Evolutionary conservation across 2,797 vertebrate genomes (phyloP).

Genomic region (Gadopsis marmoratus): DNA sequence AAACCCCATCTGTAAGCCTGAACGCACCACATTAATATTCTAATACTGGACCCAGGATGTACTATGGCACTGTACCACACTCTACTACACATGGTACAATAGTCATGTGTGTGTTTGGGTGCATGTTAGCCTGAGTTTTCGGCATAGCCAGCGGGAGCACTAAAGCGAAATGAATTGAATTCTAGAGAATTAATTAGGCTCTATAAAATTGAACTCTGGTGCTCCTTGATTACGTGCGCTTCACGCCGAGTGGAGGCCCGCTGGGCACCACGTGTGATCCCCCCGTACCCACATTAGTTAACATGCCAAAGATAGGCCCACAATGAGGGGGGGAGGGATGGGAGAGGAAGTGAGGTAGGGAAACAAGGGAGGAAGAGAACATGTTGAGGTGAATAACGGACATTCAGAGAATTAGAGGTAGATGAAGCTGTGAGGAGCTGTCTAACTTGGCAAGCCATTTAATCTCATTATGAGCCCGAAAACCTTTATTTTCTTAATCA

Average conservation of each 20-base stretch:
- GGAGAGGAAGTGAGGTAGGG: not conserved
- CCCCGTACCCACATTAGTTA: slow-evolving; percentile 57
- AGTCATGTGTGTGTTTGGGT: slow-evolving; percentile 5
- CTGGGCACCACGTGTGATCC: slow-evolving; percentile 54
- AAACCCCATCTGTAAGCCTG: not conserved
- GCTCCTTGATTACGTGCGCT: slow-evolving; percentile 69
- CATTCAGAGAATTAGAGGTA: not conserved
- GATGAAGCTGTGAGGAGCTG: not conserved
- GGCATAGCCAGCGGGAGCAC: slow-evolving; percentile 43
- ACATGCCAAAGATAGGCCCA: slow-evolving; percentile 50
- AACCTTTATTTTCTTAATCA: not conserved
- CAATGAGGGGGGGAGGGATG: slow-evolving; percentile 14
- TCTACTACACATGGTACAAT: not conserved
- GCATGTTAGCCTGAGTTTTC: not conserved
- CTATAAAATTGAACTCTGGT: slow-evolving; percentile 63
- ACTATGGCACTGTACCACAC: not conserved
- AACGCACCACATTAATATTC: slow-evolving; percentile 26
- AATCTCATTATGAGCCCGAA: not conserved
- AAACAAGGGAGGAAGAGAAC: not conserved
- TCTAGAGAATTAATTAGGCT: slow-evolving; percentile 68
- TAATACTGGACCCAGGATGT: not conserved
- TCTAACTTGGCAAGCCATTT: not conserved
- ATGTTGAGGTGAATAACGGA: not conserved
- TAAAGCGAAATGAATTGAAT: slow-evolving; percentile 69
- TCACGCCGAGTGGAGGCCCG: slow-evolving; percentile 46